A percentile compares a stretch with the other conserved stretches of the same genome.
Conservation (phyloP, 2,113 vertebrate genomes). For the Anguilla rostrata region DNA sequence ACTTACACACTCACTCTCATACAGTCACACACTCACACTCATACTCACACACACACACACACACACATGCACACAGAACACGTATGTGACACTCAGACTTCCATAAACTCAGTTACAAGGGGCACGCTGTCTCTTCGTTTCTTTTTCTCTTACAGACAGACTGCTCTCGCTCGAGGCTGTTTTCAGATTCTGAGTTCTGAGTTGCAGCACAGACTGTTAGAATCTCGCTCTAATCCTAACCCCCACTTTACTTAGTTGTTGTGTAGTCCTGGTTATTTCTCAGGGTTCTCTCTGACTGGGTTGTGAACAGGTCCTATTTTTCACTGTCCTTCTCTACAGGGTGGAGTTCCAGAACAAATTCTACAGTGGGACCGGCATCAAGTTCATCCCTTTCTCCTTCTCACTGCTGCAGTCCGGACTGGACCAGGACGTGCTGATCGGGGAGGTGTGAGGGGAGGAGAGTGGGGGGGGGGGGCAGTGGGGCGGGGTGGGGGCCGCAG, state of each 20-base stretch:
- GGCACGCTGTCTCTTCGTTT: no score
- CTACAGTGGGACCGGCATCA: conserved; percentile 88
- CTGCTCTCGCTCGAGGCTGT: conserved; percentile 69
- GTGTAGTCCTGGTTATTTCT: no score
- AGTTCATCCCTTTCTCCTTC: conserved; percentile 93
- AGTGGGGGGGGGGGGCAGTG: neutral
- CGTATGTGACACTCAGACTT: neutral
- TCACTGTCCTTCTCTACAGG: conserved; percentile 64
- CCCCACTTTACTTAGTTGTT: no score
- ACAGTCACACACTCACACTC: neutral
- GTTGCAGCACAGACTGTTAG: no score
- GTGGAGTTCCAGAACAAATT: conserved; percentile 99
- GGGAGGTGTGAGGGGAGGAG: neutral
- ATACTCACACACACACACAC: neutral
- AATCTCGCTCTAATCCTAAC: no score
- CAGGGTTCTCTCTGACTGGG: neutral
- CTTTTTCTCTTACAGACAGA: conserved; percentile 84
- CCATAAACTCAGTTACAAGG: conserved; percentile 62
- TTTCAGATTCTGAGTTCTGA: no score
- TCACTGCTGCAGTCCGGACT: conserved; percentile 83
- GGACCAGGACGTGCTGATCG: conserved; percentile 64
- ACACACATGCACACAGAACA: neutral
- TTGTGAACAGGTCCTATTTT: neutral
- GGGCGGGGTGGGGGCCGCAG: no score
- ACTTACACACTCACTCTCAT: neutral